Evolutionary conservation across 2,797 vertebrate genomes (phyloP).

Genomic region (Hephaestus fuliginosus): DNA sequence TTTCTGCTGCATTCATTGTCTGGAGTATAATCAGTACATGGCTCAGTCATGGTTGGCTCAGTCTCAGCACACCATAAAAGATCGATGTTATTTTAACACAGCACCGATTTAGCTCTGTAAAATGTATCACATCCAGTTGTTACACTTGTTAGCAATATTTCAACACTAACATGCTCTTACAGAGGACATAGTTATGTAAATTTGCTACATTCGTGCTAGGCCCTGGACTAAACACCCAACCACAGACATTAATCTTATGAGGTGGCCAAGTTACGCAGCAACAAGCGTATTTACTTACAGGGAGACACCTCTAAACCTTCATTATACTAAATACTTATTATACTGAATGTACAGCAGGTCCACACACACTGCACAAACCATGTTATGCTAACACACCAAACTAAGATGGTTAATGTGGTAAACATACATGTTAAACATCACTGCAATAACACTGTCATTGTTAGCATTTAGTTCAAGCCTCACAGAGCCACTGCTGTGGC

Average conservation of each 20-base stretch:
- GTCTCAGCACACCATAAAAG: neutral
- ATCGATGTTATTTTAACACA: slow-evolving; percentile 10
- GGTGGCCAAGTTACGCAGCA: neutral
- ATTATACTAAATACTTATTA: too few relatives aligned
- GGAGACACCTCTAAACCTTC: neutral
- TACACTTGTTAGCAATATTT: too few relatives aligned
- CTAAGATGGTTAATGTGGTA: neutral
- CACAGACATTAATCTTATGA: neutral
- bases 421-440: neutral
- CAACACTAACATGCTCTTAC: too few relatives aligned
- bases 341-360: neutral
- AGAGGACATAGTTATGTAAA: neutral
- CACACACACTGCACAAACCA: neutral
- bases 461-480: neutral
- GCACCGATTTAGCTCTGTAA: neutral
- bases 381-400: neutral
- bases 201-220: neutral
- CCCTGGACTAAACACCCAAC: neutral
- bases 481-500: neutral
- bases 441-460: neutral
- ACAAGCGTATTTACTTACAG: neutral
- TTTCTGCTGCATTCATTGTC: neutral
- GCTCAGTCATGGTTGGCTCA: neutral
- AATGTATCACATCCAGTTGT: neutral
- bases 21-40: neutral